Base-by-base conservation (phyloP, 1,140 invertebrate genomes). In the Heliothis subflexa region DNA sequence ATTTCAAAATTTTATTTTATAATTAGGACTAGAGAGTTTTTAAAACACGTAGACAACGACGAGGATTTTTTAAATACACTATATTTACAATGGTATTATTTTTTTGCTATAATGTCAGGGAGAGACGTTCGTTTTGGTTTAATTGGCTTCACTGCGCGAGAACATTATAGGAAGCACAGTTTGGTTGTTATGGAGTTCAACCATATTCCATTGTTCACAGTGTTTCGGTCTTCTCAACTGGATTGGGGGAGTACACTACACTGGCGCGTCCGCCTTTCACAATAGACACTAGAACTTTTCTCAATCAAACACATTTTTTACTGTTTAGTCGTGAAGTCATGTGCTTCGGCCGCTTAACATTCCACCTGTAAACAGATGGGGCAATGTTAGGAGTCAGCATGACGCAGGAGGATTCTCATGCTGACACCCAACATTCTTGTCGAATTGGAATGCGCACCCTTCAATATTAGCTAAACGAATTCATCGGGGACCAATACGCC, bases 121-220 rank as follows among this genome's bases (percentile, higher is more conserved):
- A 13, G 12, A 62, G 55, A 59, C 21, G 72, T 81, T 83, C 77
- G 70, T 75, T 71, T 73, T 75, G 74, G 74, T 75, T 78, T 72
- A 73, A 61, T 80, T 70, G 68, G 40, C 74, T 85, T 89, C 85
- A 89, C 89, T 91, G 88, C 87, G 87, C 88, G 80, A 79, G 61
- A 82, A 79, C 83, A 88, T 89, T 71, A 78, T 86, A 78, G 88
- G 89, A 90, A 89, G 90, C 91, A 93, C 91, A 92, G 87, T 92
- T 88, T 84, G 73, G 80, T 82, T 79, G 83, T 88, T 93, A 92
- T 93, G 88, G 90, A 79, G 83, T 88, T 94, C 93, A 94, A 89
- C 93, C 93, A 94, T 94, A 94, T 94, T 94, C 93, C 93, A 94
- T 94, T 91, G 92, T 94, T 91, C 87, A 79, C 84, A 85, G 80